Conservation (phyloP, 2,888 invertebrate genomes). For the Dryobota labecula region DNA sequence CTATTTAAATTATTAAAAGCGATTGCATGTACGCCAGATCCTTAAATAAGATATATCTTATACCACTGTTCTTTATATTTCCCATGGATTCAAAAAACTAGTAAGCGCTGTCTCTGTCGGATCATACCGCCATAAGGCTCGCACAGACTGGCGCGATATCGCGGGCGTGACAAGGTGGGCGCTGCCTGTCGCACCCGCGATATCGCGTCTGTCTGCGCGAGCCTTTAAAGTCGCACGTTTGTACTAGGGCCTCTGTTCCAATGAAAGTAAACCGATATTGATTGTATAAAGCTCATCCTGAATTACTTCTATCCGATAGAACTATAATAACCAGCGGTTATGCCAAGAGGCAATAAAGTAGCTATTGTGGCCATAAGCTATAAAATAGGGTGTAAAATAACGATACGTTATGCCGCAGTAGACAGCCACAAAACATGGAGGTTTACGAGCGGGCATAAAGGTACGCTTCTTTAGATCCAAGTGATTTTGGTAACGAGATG, state of each 20-base stretch:
- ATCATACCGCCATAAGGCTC: too few species aligned
- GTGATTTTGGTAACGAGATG: constrained; percentile 30
- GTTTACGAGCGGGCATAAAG: constrained; percentile 52
- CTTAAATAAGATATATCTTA: too few species aligned
- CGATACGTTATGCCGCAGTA: constrained; percentile 38
- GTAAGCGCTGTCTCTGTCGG: too few species aligned
- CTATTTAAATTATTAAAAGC: too few species aligned
- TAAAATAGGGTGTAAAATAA: constrained; percentile 49
- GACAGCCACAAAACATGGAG: constrained; percentile 36
- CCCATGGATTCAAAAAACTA: too few species aligned
- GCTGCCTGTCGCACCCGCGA: too few species aligned
- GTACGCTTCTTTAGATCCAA: constrained; percentile 13
- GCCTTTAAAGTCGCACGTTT: too few species aligned
- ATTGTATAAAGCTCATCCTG: constrained; percentile 10
- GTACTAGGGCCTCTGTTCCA: background rate
- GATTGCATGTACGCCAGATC: too few species aligned
- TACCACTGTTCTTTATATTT: too few species aligned
- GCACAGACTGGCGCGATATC: too few species aligned
- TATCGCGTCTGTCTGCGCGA: too few species aligned
- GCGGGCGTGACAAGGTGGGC: too few species aligned
- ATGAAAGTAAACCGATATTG: background rate
- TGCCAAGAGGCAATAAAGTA: constrained; percentile 41
- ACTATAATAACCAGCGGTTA: constrained; percentile 32
- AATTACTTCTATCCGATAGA: constrained; percentile 27
- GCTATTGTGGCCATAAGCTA: constrained; percentile 49